Evolutionary conservation across 2,888 invertebrate species (phyloP), one percentile per base, ranked within the genome.

Genomic region (Pyrgus malvae): DNA sequence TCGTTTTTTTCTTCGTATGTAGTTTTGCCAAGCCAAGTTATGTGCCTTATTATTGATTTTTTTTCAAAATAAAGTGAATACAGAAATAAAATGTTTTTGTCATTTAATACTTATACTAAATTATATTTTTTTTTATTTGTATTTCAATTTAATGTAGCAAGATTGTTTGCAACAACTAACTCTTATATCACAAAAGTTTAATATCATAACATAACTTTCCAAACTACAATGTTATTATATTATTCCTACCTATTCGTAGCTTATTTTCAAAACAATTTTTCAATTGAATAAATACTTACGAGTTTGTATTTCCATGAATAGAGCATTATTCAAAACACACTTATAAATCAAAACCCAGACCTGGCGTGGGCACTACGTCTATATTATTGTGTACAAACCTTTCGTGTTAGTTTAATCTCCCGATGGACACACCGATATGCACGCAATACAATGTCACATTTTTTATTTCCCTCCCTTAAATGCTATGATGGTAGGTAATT

Each of bases 351-450:
- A 29, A 51, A 9, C 14, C 19, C 37, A 38, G 45, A 45, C 44
- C 31, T 53, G 45, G 53, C 45, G 45, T 45, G 45, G 38, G 37
- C 21, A 45, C 21, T 53, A 45, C 53, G 29, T 45, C 53, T 53
- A 38, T 53, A 53, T 53, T 53, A 53, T 45, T 53, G 29, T 19
- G 37, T 53, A 37, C 45, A 53, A 45, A 53, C 38, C 45, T 29
- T 53, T 53, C 51, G 51, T 53, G 51, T 53, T 53, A 53, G 51
- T 37, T 33, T 53, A 53, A 53, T 53, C 51, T 53, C 19, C 44
- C 12, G 53, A 53, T 53, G 45, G 53, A 45, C 37, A 53, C 45
- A 38, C 29, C 38, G 53, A 53, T 53, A 53, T 53, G 35, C 53
- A 53, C 53, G 53, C 53, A 45, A 53, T 21, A 53, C 45, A 45